phyloP scores from a whole-genome alignment of 2,797 vertebrate species.

The Melanotaenia pygmaea region DNA sequence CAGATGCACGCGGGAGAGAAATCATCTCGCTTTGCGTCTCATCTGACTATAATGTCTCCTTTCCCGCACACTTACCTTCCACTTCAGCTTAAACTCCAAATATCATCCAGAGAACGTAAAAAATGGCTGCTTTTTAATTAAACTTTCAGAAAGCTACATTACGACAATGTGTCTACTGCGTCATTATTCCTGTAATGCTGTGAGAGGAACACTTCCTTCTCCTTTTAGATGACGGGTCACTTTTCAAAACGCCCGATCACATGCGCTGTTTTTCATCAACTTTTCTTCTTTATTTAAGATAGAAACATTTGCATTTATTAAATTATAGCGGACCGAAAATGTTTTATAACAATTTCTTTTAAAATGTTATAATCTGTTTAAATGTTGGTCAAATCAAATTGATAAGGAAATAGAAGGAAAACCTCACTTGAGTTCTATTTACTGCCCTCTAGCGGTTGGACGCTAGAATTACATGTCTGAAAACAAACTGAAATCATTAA shows the following conservation, averaged over 20 bases:
- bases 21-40: not conserved
- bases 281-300: not conserved
- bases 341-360: not conserved
- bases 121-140: rapidly evolving
- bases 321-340: rapidly evolving
- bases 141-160: rapidly evolving
- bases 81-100: not conserved
- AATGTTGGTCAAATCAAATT: not conserved
- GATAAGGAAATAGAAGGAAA: not conserved
- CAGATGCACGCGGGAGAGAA: not conserved
- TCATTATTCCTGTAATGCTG: not conserved
- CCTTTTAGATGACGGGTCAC: not conserved
- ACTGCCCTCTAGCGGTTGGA: not conserved
- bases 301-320: not conserved
- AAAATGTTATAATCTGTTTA: not conserved
- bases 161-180: not conserved
- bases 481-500: too few species aligned
- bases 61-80: constrained; percentile 33
- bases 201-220: constrained; percentile 43
- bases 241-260: not conserved
- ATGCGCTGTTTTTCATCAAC: not conserved
- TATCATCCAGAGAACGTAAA: rapidly evolving
- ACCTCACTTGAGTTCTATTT: too few species aligned
- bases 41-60: too few species aligned
- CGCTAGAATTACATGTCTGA: not conserved